Evolutionary conservation across 2,888 invertebrate species (phyloP).

Genomic region (Trisateles emortualis): DNA sequence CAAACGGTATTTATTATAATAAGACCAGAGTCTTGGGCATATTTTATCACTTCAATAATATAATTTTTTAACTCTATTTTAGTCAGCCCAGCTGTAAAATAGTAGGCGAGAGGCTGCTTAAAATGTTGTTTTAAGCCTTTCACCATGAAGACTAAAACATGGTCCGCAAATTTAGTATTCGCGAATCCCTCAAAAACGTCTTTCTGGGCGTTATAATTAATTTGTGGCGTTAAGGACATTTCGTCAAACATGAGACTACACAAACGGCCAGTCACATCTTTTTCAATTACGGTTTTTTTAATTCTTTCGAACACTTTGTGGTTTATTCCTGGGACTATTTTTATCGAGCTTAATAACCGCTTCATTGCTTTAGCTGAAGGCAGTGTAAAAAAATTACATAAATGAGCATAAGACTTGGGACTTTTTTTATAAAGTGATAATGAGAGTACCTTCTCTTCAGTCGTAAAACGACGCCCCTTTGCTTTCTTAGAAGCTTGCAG

Average conservation of each 20-base stretch:
- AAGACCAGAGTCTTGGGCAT: neutral
- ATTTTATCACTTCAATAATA: neutral
- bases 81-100: no score
- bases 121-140: slow-evolving; percentile 3
- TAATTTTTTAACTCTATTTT: neutral
- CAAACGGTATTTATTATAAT: neutral
- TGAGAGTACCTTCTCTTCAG: no score
- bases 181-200: no score
- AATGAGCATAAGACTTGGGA: no score
- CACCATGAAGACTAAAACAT: slow-evolving; percentile 4
- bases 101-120: neutral
- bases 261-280: neutral
- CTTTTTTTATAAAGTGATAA: no score
- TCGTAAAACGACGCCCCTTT: neutral
- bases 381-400: no score
- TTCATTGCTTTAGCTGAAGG: neutral
- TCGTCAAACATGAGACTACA: neutral
- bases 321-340: neutral
- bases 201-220: no score
- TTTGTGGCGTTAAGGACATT: no score
- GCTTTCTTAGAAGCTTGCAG: neutral
- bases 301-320: no score
- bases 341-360: neutral
- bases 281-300: neutral
- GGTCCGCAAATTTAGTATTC: slow-evolving; percentile 3